Conservation (phyloP, 2,113 vertebrate genomes). For the Indicator maculatus region DNA sequence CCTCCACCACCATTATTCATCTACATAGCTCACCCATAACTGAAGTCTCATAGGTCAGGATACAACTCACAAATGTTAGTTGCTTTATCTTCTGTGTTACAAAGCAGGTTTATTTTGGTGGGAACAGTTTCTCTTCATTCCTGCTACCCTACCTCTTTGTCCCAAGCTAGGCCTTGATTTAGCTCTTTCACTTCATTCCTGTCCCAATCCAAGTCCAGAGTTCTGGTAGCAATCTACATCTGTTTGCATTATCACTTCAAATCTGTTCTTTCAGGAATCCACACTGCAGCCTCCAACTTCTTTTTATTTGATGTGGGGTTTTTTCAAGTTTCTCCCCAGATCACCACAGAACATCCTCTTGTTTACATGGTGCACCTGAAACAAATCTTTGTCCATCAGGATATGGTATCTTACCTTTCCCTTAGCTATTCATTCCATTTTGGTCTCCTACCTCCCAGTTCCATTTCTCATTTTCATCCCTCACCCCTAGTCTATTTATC, state of each 20-base stretch:
- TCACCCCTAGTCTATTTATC: accelerated
- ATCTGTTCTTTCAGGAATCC: not conserved
- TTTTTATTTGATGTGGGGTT: not conserved
- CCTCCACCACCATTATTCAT: not conserved
- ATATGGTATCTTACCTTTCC: not conserved
- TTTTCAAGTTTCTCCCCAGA: not conserved
- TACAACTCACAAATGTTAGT: not conserved
- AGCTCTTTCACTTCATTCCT: not conserved
- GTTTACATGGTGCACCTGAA: not conserved
- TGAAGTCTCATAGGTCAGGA: not conserved
- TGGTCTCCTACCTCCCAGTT: not conserved
- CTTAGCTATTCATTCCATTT: not conserved
- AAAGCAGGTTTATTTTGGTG: not conserved
- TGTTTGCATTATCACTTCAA: not conserved
- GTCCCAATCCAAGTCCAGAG: accelerated
- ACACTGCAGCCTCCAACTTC: not conserved
- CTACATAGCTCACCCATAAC: not conserved
- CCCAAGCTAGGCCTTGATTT: not conserved
- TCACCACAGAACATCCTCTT: not conserved
- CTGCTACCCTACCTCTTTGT: not conserved
- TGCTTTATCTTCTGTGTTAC: not conserved
- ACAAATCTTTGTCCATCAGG: not conserved
- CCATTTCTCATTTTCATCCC: not conserved
- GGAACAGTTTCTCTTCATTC: not conserved
- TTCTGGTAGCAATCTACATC: not conserved